phyloP scores from a whole-genome alignment of 2,888 invertebrate species.

The Camptogramma bilineatum region DNA sequence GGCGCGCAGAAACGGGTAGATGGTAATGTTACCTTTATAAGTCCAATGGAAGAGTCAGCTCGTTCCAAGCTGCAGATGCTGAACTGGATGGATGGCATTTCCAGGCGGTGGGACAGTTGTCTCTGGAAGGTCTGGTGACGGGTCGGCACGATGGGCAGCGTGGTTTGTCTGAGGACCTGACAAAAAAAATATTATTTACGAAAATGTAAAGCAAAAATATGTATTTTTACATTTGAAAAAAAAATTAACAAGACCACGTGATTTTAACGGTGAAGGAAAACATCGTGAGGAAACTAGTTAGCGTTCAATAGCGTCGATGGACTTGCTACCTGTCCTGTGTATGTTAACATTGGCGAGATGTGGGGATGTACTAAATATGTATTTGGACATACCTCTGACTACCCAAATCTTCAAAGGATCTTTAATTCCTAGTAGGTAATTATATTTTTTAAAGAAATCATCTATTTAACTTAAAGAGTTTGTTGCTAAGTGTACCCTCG shows the following conservation, averaged over 20 bases:
- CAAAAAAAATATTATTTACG: not conserved
- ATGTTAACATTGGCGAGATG: too few species aligned
- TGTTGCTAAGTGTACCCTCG: conserved; percentile 12
- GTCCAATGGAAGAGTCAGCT: conserved; percentile 89
- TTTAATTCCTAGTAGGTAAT: too few species aligned
- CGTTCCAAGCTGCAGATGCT: conserved; percentile 90
- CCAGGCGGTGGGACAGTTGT: conserved; percentile 92
- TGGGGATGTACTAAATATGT: too few species aligned
- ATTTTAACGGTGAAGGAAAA: too few species aligned
- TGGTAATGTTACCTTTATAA: conserved; percentile 87
- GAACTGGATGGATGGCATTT: conserved; percentile 91
- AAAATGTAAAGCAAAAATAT: not conserved
- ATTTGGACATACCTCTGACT: too few species aligned
- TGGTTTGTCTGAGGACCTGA: conserved; percentile 92
- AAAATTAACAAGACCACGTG: too few species aligned
- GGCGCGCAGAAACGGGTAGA: not conserved
- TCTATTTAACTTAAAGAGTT: not conserved
- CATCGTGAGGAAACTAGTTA: too few species aligned
- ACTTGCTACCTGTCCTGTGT: too few species aligned
- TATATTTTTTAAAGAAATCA: too few species aligned
- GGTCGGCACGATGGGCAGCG: conserved; percentile 92
- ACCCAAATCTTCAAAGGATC: too few species aligned
- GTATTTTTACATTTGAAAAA: too few species aligned
- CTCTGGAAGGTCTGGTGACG: conserved; percentile 93
- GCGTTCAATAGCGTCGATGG: too few species aligned